Evolutionary conservation across 2,113 vertebrate species (phyloP).

Genomic region (Entelurus aequoreus): DNA sequence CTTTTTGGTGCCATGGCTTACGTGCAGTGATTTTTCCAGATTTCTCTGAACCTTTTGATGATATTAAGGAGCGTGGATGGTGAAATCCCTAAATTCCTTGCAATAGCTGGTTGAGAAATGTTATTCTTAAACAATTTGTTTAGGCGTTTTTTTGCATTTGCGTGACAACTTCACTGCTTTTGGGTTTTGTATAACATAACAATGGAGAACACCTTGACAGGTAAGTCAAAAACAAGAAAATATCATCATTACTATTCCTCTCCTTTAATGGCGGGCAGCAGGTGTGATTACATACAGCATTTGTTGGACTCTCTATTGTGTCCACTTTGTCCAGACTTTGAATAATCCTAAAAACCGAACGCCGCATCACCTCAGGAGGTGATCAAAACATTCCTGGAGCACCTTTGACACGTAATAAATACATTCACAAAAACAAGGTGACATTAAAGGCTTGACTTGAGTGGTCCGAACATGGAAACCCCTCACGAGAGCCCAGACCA

Average conservation of each 20-base stretch:
- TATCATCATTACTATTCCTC: background rate
- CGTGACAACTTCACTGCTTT: too few relatives aligned
- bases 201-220: background rate
- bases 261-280: conserved; percentile 45
- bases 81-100: too few relatives aligned
- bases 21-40: too few relatives aligned
- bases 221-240: background rate
- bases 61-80: too few relatives aligned
- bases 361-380: conserved; percentile 1
- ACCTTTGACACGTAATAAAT: conserved; percentile 52
- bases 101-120: too few relatives aligned
- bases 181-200: background rate
- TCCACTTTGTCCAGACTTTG: conserved; percentile 4
- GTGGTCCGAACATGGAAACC: background rate
- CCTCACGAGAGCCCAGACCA: too few relatives aligned
- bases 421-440: conserved; percentile 41
- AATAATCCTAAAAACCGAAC: conserved; percentile 11
- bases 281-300: conserved; percentile 32
- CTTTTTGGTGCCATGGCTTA: too few relatives aligned
- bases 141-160: too few relatives aligned
- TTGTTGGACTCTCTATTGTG: conserved; percentile 1
- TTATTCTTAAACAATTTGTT: too few relatives aligned
- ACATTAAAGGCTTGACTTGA: background rate
- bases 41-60: too few relatives aligned
- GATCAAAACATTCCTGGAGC: conserved; percentile 12